Base-by-base conservation (phyloP, 1,140 invertebrate species). In the Phocides pigmalion region DNA sequence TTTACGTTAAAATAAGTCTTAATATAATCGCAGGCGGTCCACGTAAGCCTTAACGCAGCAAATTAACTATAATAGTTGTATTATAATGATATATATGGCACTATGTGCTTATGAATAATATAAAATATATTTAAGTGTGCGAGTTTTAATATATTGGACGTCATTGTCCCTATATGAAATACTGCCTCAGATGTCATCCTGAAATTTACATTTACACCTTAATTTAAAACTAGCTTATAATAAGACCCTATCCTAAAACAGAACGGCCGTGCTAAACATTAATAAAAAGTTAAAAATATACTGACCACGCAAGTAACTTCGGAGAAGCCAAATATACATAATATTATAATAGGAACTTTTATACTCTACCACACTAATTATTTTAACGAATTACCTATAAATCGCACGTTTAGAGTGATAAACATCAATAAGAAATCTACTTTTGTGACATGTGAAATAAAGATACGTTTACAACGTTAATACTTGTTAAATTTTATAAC, bases 101-200 rank as follows among this genome's bases (percentile, higher is more conserved):
- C 81, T 78, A 69, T 64, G 75, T 82, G 70, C 80, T 74, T 72
- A 70, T 12, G 19, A 42, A 61, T 64, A 67, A 67, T 65, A 67
- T 72, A 68, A 73, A 65, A 71, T 64, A 75, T 50, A 76, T 64
- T 73, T 73, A 64, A 56, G 20, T 56, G 53, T 39, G 20, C 53
- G 41, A 56, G 5, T 51, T 72, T 66, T 73, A 63, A 76, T 67
- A 78, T 68, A 81, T 70, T 67, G 71, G 66, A 73, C 70, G 20
- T 51, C 15, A 14, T 54, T 64, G 71, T 68, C 46, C 49, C 70
- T 79, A 82, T 65, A 72, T 80, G 72, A 86, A 90, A 90, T 90
- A 90, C 87, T 90, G 87, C 81, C 79, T 76, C 81, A 90, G 87
- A 90, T 90, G 87, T 90, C 87, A 81, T 81, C 76, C 71, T 64